Evolutionary conservation across 2,888 invertebrate species (phyloP), one percentile per base, ranked within the genome.

Genomic region (Cataglyphis cursor): DNA sequence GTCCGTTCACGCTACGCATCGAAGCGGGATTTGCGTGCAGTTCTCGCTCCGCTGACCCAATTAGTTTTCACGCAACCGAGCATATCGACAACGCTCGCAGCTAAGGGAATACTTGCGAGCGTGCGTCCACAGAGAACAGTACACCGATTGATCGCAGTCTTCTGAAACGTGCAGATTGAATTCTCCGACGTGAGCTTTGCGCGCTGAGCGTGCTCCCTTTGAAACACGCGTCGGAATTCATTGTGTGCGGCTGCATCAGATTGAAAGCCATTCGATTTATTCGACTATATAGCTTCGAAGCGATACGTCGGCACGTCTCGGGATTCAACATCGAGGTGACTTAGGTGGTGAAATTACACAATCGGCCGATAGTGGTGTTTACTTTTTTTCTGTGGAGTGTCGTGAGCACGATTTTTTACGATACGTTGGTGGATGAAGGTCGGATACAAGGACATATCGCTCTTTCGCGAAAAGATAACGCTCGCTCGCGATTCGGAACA

Each of bases 31-130:
- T 92, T 92, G 87, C 91, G 92, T 92, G 87, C 88, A 83, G 83
- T 86, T 83, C 90, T 90, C 91, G 89, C 87, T 84, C 90, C 91
- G 89, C 91, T 93, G 93, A 93, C 92, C 93, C 91, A 93, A 93
- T 93, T 93, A 93, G 90, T 90, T 92, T 88, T 73, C 86, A 76
- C 73, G 59, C 75, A 82, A 64, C 41, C 82, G 70, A 85, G 76
- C 48, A 81, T 35, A 35, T 57, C 82, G 85, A 75, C 75, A 82
- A 76, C 59, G 59, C 74, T 57, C 82, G 31, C 70, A 28, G 28
- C 48, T 62, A 78, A 51, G 81, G 44, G 78, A 73, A 66, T 70
- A 57, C 66, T 35, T 54, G 70, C 57, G n/a, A 31, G 51, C 41
- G 72, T 31, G 48, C 28, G 28, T 51, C 18, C 66, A 54, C 24